Evolutionary conservation across 1,140 invertebrate genomes (phyloP).

Genomic region (Aphaenogaster floridana): DNA sequence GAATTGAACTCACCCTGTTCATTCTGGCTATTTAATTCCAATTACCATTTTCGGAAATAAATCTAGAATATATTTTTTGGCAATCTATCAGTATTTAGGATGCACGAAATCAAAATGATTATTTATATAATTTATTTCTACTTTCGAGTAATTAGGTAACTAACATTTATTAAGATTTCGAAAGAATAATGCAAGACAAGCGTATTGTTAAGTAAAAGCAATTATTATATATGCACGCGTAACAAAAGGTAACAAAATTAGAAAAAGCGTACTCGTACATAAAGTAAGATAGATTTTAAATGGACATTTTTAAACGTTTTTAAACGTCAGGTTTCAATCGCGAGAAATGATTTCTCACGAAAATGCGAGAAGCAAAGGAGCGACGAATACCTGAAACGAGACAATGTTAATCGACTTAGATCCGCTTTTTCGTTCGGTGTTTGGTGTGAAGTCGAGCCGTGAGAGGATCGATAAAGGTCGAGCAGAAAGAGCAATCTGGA

Average conservation of each 20-base stretch:
- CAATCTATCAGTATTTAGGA: not conserved
- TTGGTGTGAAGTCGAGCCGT: conserved; percentile 34
- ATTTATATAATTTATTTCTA: conserved; percentile 31
- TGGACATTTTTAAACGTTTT: not conserved
- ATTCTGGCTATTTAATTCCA: not conserved
- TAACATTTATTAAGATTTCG: not conserved
- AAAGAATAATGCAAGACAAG: not conserved
- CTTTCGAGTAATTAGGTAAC: not conserved
- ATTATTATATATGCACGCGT: not conserved
- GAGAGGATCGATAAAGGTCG: conserved; percentile 41
- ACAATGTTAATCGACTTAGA: conserved; percentile 36
- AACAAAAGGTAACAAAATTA: not conserved
- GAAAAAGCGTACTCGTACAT: not conserved
- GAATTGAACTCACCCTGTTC: conserved; percentile 11
- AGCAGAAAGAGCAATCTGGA: conserved; percentile 10
- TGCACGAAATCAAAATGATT: not conserved
- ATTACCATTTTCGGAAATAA: not conserved
- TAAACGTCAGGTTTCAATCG: not conserved
- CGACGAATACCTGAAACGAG: not conserved
- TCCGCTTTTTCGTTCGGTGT: conserved; percentile 18
- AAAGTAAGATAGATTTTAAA: not conserved
- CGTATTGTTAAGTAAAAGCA: not conserved
- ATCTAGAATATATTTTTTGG: not conserved
- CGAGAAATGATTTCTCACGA: not conserved
- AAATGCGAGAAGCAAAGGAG: not conserved